Evolutionary conservation across 2,113 vertebrate genomes (phyloP), one percentile per base, ranked within the genome.

Genomic region (Scomber colias): DNA sequence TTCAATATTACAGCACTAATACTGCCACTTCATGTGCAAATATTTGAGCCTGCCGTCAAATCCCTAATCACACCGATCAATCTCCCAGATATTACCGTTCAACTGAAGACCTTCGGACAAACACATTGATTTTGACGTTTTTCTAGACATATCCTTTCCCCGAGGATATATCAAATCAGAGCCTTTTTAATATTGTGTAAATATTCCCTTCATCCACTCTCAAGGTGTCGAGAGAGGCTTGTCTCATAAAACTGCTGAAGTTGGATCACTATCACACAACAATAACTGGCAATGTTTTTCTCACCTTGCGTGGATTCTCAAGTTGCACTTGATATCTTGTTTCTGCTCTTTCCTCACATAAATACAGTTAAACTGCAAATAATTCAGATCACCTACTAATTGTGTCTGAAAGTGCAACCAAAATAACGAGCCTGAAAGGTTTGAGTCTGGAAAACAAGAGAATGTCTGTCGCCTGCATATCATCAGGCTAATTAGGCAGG

Each of bases 21-120:
- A 56, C 87, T 77, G 70, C 80, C 89, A 81, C 75, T 86, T 91
- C 81, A 79, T 87, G 84, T 88, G 88, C 91, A 95, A 93, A 95
- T 94, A 94, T 93, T 92, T 89, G 89, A 93, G 87, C 87, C 83
- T 88, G 84, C 86, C 19, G 45, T 83, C 84, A 83, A 91, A 92
- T 89, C 90, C 83, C 63, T 73, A 81, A 90, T 90, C 85, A 83
- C 73, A 71, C 81, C 56, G 81, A 93, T 91, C 88, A 90, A 90
- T 94, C 82, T 85, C 30, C 9, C 72, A 68, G 83, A 90, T 93
- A 94, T 94, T 90, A 87, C 83, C 71, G 17, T 60, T 87, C 76
- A 73, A 31, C 79, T 44, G 49, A 69, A 82, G 81, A 76, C 60
- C 71, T 75, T 83, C 11, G 56, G 76, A 81, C 35, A 63, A 65